These are phyloP conservation scores for Dromococcyx pavoninus DNA, from an alignment of 2,797 vertebrate genomes.

Conservation along the genomic window DNA sequence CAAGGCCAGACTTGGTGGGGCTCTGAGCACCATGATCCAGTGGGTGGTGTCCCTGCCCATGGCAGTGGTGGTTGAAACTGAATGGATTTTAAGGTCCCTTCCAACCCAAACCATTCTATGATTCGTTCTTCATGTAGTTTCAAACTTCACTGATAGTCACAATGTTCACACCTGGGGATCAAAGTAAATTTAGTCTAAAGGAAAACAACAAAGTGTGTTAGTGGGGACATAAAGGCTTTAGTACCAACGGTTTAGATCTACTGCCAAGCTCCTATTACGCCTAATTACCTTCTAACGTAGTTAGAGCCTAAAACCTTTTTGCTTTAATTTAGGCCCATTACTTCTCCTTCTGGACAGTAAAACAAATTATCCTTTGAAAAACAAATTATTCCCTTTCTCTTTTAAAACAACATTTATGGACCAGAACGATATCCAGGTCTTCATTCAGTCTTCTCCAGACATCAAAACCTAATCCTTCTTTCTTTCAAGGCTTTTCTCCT, in stretches of 20 bases:
- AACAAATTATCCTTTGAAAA: neutral
- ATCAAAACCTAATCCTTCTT: neutral
- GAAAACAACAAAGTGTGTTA: neutral
- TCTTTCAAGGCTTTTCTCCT: neutral
- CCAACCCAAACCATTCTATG: too few relatives aligned
- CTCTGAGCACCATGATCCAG: too few relatives aligned
- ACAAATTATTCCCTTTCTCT: neutral
- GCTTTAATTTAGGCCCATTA: neutral
- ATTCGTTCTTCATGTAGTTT: neutral
- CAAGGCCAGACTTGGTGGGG: too few relatives aligned
- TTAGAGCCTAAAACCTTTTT: neutral
- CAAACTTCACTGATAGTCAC: neutral
- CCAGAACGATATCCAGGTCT: neutral
- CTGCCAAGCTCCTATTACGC: neutral
- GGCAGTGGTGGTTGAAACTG: too few relatives aligned
- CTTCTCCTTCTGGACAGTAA: neutral
- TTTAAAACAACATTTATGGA: neutral
- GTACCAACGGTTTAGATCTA: neutral
- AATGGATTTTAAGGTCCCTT: too few relatives aligned
- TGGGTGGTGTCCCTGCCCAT: too few relatives aligned
- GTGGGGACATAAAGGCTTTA: neutral
- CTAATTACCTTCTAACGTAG: neutral
- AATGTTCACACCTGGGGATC: neutral
- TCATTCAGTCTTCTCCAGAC: neutral
- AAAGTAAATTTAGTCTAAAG: neutral